phyloP scores from a whole-genome alignment of 2,797 vertebrate genomes.

The Heliangelus exortis region DNA sequence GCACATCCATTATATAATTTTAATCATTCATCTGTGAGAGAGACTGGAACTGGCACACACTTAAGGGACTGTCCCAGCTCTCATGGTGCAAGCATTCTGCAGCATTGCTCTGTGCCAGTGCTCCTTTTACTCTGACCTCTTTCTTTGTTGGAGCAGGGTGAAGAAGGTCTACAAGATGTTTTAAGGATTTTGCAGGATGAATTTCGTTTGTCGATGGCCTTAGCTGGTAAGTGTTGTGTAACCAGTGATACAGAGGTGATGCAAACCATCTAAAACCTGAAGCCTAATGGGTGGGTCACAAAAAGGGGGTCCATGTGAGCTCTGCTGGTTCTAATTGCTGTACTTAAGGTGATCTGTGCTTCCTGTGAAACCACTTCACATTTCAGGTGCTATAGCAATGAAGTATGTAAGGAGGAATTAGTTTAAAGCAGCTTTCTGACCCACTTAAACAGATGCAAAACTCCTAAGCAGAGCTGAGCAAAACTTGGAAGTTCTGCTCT shows the following conservation, averaged over 20 bases:
- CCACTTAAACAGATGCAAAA: not conserved
- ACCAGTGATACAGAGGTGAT: not conserved
- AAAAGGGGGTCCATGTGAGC: not conserved
- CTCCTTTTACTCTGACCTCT: not conserved
- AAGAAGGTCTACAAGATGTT: slow-evolving; percentile 88
- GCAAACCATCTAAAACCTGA: not conserved
- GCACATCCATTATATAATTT: not conserved
- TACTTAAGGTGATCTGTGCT: not conserved
- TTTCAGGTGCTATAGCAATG: not conserved
- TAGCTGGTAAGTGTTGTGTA: slow-evolving; percentile 83
- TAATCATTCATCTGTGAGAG: not conserved
- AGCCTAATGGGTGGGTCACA: not conserved
- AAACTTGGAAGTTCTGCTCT: not conserved
- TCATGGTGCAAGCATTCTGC: not conserved
- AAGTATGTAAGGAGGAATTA: not conserved
- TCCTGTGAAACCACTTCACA: not conserved
- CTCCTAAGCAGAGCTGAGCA: not conserved
- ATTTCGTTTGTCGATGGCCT: slow-evolving; percentile 89
- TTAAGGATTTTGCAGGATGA: slow-evolving; percentile 92
- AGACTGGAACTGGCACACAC: not conserved
- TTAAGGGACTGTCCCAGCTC: slow-evolving; percentile 24
- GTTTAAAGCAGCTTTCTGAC: not conserved
- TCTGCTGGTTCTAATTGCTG: not conserved
- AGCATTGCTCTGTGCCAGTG: not conserved
- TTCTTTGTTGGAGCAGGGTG: slow-evolving; percentile 81